A percentile compares a stretch with the other conserved stretches of the same genome.
phyloP scores from a whole-genome alignment of 1,140 invertebrate species.

The Pomphorhynchus laevis region DNA sequence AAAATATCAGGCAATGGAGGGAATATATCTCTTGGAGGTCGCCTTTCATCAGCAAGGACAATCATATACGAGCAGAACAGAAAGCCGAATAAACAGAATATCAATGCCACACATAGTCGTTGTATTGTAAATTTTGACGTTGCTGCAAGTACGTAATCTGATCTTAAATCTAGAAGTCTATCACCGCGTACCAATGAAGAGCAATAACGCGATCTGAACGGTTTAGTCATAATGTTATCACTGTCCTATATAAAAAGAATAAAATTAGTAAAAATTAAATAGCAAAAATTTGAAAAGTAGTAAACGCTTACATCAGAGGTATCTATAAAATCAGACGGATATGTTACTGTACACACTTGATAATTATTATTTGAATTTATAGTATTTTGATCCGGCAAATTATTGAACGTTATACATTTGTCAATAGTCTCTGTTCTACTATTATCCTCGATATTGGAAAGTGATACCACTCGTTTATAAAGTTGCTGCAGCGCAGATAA shows the following conservation, averaged over 20 bases:
- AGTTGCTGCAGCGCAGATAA: neutral
- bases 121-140: neutral
- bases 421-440: too few relatives aligned
- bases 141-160: neutral
- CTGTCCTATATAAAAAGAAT: neutral
- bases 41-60: neutral
- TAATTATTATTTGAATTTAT: too few relatives aligned
- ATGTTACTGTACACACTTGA: too few relatives aligned
- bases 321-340: too few relatives aligned
- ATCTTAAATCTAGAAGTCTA: neutral
- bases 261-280: too few relatives aligned
- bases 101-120: neutral
- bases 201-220: neutral
- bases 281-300: too few relatives aligned
- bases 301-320: too few relatives aligned
- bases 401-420: too few relatives aligned
- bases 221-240: neutral
- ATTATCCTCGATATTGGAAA: too few relatives aligned
- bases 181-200: neutral
- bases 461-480: neutral
- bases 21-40: neutral
- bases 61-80: neutral
- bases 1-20: neutral
- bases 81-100: neutral
- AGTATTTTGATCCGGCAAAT: too few relatives aligned